phyloP scores from a whole-genome alignment of 1,140 invertebrate genomes.

The Neocloeon triangulifer region DNA sequence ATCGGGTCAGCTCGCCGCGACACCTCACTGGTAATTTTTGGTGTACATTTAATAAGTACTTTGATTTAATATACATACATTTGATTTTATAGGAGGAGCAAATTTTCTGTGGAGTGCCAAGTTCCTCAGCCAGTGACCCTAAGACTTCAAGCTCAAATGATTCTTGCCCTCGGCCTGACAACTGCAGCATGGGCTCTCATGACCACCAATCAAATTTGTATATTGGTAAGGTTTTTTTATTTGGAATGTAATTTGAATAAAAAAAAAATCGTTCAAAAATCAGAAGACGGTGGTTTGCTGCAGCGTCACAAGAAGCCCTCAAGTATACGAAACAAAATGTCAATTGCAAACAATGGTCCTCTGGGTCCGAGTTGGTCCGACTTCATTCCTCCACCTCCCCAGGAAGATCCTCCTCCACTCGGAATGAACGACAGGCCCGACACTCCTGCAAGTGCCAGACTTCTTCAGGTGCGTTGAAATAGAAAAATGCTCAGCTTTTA shows the following conservation, averaged over 20 bases:
- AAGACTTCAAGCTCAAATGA: slow-evolving; percentile 9
- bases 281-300: slow-evolving; percentile 18
- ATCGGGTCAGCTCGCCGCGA: slow-evolving; percentile 24
- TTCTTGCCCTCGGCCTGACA: slow-evolving; percentile 3
- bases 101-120: slow-evolving; percentile 4
- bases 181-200: not conserved
- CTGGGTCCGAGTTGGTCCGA: slow-evolving; percentile 56
- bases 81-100: not conserved
- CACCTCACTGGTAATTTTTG: slow-evolving; percentile 19
- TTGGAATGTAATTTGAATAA: no score
- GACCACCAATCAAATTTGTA: not conserved
- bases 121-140: slow-evolving; percentile 3
- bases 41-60: not conserved
- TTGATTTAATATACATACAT: slow-evolving; percentile 1
- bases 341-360: slow-evolving; percentile 14
- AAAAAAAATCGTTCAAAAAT: not conserved
- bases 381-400: slow-evolving; percentile 52
- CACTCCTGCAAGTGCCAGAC: slow-evolving; percentile 12
- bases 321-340: slow-evolving; percentile 12
- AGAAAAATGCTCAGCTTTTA: no score
- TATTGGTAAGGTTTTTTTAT: slow-evolving; percentile 4
- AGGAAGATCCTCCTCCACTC: slow-evolving; percentile 42
- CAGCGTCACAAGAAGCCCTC: slow-evolving; percentile 8
- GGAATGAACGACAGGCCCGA: slow-evolving; percentile 10
- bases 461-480: slow-evolving; percentile 5